A percentile compares a stretch with the other conserved stretches of the same genome.
Conservation (phyloP, 1,140 invertebrate genomes). For the Drosophila kurseongensis region DNA sequence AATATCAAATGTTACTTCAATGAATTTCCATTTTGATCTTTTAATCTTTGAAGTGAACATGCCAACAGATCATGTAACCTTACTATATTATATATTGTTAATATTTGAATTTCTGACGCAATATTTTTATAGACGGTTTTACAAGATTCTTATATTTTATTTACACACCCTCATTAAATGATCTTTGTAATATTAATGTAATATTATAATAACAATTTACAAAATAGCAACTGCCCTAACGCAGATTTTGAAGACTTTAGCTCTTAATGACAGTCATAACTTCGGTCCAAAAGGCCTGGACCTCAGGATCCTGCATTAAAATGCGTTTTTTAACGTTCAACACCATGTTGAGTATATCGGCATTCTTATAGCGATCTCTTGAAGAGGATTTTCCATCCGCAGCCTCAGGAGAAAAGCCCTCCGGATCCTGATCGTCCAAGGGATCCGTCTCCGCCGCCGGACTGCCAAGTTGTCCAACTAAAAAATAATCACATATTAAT, state of each 20-base stretch:
- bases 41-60: too few species aligned
- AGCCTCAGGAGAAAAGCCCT: constrained; percentile 53
- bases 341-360: constrained; percentile 76
- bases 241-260: background rate
- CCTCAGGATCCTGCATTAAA: constrained; percentile 74
- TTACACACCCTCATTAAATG: too few species aligned
- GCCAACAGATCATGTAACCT: too few species aligned
- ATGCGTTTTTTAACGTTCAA: constrained; percentile 70
- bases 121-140: too few species aligned
- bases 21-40: too few species aligned
- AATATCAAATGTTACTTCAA: too few species aligned
- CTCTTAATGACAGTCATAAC: constrained; percentile 57
- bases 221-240: too few species aligned
- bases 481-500: background rate
- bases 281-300: constrained; percentile 66
- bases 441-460: constrained; percentile 42
- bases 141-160: too few species aligned
- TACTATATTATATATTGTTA: too few species aligned
- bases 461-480: constrained; percentile 32
- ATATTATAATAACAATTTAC: too few species aligned
- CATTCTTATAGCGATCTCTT: constrained; percentile 70
- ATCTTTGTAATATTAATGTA: too few species aligned
- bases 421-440: constrained; percentile 49
- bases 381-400: constrained; percentile 35
- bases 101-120: too few species aligned